phyloP scores from a whole-genome alignment of 2,797 vertebrate genomes.

The Girardinus metallicus region DNA sequence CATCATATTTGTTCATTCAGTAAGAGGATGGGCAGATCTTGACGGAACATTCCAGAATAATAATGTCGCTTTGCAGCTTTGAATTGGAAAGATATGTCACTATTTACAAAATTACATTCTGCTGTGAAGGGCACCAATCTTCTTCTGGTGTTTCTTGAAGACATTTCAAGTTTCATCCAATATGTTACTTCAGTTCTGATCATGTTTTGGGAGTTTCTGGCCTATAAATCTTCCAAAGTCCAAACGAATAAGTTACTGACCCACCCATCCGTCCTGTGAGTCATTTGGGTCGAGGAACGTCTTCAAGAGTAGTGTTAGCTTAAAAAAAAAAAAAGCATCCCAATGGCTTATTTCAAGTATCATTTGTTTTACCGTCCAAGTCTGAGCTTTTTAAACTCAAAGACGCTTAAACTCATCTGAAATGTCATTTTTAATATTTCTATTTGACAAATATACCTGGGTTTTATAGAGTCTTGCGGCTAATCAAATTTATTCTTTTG shows the following conservation, averaged over 20 bases:
- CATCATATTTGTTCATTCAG: neutral
- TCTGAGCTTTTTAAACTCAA: neutral
- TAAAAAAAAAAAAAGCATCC: too few species aligned
- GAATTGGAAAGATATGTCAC: neutral
- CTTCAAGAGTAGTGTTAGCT: neutral
- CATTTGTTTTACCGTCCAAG: neutral
- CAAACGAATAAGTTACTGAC: neutral
- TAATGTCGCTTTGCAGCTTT: neutral
- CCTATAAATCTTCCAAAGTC: neutral
- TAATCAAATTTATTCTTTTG: neutral
- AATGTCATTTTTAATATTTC: neutral
- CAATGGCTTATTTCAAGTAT: neutral
- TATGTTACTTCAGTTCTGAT: neutral
- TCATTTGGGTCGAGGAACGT: neutral
- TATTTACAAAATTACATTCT: neutral
- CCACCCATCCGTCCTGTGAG: neutral
- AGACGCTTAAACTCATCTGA: neutral
- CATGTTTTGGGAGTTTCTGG: neutral
- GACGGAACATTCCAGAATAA: neutral
- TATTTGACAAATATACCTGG: neutral
- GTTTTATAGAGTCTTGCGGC: neutral
- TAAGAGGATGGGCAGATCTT: conserved; percentile 2
- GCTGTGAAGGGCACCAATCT: neutral
- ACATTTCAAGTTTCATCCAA: neutral
- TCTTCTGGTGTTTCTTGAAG: neutral